These are phyloP conservation scores for Platycheirus albimanus DNA, from an alignment of 2,888 invertebrate species.

Conservation along the genomic window DNA sequence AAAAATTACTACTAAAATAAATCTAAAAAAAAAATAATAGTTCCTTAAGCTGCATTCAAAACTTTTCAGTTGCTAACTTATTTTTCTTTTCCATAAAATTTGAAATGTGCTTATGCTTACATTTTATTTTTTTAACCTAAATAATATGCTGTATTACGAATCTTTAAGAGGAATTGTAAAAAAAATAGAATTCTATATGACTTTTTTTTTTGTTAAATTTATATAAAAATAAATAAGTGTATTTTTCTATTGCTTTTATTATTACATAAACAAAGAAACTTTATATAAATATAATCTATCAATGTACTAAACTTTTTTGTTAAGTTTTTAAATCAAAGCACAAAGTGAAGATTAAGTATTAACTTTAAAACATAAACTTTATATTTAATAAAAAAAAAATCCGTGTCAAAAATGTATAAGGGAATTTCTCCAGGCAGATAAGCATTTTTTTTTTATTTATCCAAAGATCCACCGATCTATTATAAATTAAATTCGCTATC, in stretches of 20 bases:
- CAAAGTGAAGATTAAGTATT: conserved; percentile 38
- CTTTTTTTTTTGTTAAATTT: conserved; percentile 51
- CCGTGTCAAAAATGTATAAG: conserved; percentile 53
- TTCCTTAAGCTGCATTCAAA: conserved; percentile 64
- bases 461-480: conserved; percentile 6
- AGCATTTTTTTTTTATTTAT: conserved; percentile 1
- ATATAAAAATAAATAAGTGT: conserved; percentile 47
- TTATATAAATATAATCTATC: no score
- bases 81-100: neutral
- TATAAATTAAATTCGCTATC: neutral
- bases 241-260: conserved; percentile 61
- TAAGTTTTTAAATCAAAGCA: conserved; percentile 52
- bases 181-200: conserved; percentile 24
- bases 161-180: conserved; percentile 49
- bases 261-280: no score
- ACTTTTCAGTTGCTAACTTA: conserved; percentile 2
- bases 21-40: conserved; percentile 45
- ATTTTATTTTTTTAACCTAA: neutral
- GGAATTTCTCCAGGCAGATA: conserved; percentile 9
- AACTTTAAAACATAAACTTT: conserved; percentile 3
- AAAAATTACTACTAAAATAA: conserved; percentile 41
- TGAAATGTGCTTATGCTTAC: neutral
- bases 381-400: conserved; percentile 25
- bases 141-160: conserved; percentile 56
- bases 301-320: no score